Conservation (phyloP, 1,140 invertebrate genomes). For the Andricus grossulariae region DNA sequence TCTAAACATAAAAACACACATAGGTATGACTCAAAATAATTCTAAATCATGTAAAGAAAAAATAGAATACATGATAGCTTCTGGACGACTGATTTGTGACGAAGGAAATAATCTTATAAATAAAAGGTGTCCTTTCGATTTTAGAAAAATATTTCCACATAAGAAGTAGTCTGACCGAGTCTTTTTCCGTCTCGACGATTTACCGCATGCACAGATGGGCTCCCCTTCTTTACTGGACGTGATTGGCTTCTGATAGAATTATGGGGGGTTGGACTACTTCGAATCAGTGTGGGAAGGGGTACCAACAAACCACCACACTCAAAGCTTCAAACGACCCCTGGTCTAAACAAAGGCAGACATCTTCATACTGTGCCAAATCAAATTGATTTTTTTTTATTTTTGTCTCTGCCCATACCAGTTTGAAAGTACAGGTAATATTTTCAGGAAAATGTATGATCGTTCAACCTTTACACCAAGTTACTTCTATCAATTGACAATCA, state of each 20-base stretch:
- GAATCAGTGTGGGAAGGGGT: conserved; percentile 12
- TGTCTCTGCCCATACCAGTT: conserved; percentile 51
- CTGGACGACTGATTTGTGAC: too few relatives aligned
- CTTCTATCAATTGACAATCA: too few relatives aligned
- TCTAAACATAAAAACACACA: too few relatives aligned
- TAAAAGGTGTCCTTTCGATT: background rate
- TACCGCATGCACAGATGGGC: conserved; percentile 61
- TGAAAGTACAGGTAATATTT: conserved; percentile 10
- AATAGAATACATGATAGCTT: too few relatives aligned
- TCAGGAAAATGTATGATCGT: too few relatives aligned
- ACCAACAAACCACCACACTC: conserved; percentile 27
- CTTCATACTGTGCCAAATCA: conserved; percentile 59
- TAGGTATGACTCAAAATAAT: too few relatives aligned
- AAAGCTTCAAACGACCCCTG: conserved; percentile 57
- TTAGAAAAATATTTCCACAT: conserved; percentile 32
- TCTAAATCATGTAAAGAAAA: too few relatives aligned
- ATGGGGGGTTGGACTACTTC: conserved; percentile 55
- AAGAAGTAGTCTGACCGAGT: conserved; percentile 1
- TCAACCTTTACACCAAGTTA: too few relatives aligned
- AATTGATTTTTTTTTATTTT: conserved; percentile 56
- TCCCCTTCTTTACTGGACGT: conserved; percentile 62
- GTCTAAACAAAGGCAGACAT: conserved; percentile 61
- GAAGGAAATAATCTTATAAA: too few relatives aligned
- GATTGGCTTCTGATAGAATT: conserved; percentile 74
- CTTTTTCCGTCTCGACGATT: conserved; percentile 61